These are phyloP conservation scores for Drosophila tanythrix DNA, from an alignment of 2,888 invertebrate species.

Conservation along the genomic window DNA sequence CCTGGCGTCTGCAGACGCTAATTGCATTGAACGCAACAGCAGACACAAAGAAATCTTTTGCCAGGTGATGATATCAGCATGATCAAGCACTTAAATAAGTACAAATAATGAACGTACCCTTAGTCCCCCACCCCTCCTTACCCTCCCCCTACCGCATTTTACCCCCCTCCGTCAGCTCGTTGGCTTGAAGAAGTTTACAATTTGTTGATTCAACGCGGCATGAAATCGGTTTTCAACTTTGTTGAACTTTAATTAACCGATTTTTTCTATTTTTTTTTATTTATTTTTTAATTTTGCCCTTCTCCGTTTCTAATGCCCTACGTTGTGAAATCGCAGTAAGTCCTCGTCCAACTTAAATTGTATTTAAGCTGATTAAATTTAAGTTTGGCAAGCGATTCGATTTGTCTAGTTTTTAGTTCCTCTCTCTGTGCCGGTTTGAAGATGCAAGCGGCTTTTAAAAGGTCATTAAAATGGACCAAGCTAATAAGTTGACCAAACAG, in stretches of 20 bases:
- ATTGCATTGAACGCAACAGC: conserved; percentile 67
- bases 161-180: background rate
- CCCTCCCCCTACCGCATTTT: background rate
- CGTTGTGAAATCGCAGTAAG: conserved; percentile 9
- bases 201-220: conserved; percentile 78
- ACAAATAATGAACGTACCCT: conserved; percentile 67
- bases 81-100: conserved; percentile 80
- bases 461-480: conserved; percentile 70
- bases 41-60: conserved; percentile 59
- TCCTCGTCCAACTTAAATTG: conserved; percentile 62
- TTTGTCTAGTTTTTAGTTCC: conserved; percentile 62
- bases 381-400: conserved; percentile 69
- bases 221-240: conserved; percentile 78
- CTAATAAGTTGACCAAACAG: conserved; percentile 68
- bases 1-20: conserved; percentile 71
- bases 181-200: conserved; percentile 68
- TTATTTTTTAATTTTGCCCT: background rate
- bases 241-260: conserved; percentile 81
- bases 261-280: conserved; percentile 42
- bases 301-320: conserved; percentile 1
- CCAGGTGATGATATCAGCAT: conserved; percentile 81
- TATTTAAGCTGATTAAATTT: conserved; percentile 74
- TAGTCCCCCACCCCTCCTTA: background rate
- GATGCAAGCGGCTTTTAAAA: conserved; percentile 42
- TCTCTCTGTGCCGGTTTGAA: background rate